These are phyloP conservation scores for Omphaloscelis lunosa DNA, from an alignment of 2,888 invertebrate genomes.

Conservation along the genomic window DNA sequence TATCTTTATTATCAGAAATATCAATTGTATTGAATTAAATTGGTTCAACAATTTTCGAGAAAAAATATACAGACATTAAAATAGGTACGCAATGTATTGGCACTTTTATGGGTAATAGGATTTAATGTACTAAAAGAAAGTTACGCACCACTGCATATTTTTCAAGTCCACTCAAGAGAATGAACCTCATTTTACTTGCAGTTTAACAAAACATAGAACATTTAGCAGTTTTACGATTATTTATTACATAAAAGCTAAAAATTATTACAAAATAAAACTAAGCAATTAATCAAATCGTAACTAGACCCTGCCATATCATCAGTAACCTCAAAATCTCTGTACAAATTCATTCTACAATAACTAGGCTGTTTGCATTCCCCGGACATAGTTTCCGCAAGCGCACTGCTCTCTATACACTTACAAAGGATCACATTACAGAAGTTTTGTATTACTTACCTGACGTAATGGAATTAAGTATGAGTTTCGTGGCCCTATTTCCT, in stretches of 20 bases:
- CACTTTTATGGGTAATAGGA: neutral
- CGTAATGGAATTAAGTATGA: constrained; percentile 52
- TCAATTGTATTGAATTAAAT: neutral
- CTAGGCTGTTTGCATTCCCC: constrained; percentile 54
- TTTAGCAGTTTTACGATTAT: neutral
- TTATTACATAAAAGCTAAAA: constrained; percentile 5
- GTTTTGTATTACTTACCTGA: constrained; percentile 48
- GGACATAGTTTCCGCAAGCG: constrained; percentile 40
- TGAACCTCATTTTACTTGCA: neutral
- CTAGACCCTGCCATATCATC: constrained; percentile 17
- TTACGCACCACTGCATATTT: neutral
- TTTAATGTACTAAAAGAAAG: neutral
- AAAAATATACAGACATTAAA: neutral
- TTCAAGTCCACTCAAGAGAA: neutral
- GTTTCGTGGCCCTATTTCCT: constrained; percentile 64
- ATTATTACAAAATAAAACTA: constrained; percentile 7
- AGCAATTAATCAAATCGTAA: constrained; percentile 35
- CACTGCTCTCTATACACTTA: constrained; percentile 26
- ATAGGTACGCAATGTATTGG: neutral
- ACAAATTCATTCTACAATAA: constrained; percentile 39
- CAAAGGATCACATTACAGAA: constrained; percentile 65
- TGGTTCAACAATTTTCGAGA: neutral
- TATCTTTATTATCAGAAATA: neutral
- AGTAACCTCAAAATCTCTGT: constrained; percentile 50
- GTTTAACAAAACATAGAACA: neutral